Evolutionary conservation across 2,113 vertebrate genomes (phyloP), one percentile per base, ranked within the genome.

Genomic region (Lepus americanus): DNA sequence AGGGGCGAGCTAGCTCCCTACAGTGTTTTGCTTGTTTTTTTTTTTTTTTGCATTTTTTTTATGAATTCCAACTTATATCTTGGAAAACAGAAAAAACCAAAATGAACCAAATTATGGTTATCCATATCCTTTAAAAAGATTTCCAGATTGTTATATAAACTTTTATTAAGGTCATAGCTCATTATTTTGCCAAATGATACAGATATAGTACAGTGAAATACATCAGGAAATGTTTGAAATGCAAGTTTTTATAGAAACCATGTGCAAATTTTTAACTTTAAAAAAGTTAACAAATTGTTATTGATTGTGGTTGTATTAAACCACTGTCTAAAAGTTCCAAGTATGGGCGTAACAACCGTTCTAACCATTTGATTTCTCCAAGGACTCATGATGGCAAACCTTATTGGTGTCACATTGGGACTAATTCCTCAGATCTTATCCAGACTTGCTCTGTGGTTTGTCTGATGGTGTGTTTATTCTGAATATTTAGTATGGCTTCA

Each of bases 101-200:
- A 72, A 74, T 16, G 73, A 84, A 87, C 51, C 59, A 67, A 84
- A 89, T 66, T 19, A 6, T 19, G 44, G 14, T 22, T 95, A 44
- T 29, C 14, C 53, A 44, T 85, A 33, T 82, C 31, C 89, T 92
- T 93, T 66, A 25, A 72, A 51, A 70, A 92, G 33, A 72, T 67
- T 92, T 89, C 55, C 66, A 94, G 59, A 61, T 14, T 33, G n/a
- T 81, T 25, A 84, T 93, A 29, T 31, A 87, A 77, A 92, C 89
- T 95, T 97, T 14, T 29, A 81, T 94, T 82, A 92, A 44, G 92
- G 7, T 87, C 33, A 79, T 31, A 92, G 23, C 13, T 27, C 51
- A 36, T 16, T 64, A 27, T 5, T 90, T 51, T 22, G 3, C 25
- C 84, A 79, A 92, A 39, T 74, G 19, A 53, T 70, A 27, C 33